phyloP scores from a whole-genome alignment of 1,140 invertebrate genomes.

The Neuroterus valhalla region DNA sequence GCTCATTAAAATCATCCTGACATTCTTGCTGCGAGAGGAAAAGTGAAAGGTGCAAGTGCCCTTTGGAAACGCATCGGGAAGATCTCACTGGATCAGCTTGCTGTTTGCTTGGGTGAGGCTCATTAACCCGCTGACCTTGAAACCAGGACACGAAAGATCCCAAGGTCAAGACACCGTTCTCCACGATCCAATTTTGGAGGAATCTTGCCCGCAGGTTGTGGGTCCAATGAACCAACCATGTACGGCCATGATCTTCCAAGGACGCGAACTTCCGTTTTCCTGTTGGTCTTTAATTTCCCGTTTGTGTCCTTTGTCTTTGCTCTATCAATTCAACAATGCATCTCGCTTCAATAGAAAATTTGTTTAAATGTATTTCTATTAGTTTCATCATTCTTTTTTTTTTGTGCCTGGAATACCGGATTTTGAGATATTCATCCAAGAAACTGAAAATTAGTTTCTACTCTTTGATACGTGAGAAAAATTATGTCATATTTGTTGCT shows the following conservation, averaged over 20 bases:
- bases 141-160: slow-evolving; percentile 27
- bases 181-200: slow-evolving; percentile 18
- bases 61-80: slow-evolving; percentile 1
- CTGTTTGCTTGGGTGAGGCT: slow-evolving; percentile 14
- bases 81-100: slow-evolving; percentile 7
- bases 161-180: slow-evolving; percentile 7
- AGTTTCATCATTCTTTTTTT: background rate
- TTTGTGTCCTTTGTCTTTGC: background rate
- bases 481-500: too few relatives aligned
- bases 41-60: slow-evolving; percentile 29
- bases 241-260: slow-evolving; percentile 1
- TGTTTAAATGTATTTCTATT: background rate
- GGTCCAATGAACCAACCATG: slow-evolving; percentile 13
- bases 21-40: slow-evolving; percentile 12
- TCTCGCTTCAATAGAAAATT: background rate
- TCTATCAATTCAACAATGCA: background rate
- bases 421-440: background rate
- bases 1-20: background rate
- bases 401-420: background rate
- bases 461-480: too few relatives aligned
- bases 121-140: slow-evolving; percentile 27
- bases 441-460: too few relatives aligned
- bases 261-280: slow-evolving; percentile 26
- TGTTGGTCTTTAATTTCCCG: background rate
- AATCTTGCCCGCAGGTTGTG: background rate